Percentiles rank a stretch among this genome's conserved stretches.
These are phyloP conservation scores for Cyprinodon tularosa DNA, from an alignment of 2,113 vertebrate genomes.

Conservation along the genomic window DNA sequence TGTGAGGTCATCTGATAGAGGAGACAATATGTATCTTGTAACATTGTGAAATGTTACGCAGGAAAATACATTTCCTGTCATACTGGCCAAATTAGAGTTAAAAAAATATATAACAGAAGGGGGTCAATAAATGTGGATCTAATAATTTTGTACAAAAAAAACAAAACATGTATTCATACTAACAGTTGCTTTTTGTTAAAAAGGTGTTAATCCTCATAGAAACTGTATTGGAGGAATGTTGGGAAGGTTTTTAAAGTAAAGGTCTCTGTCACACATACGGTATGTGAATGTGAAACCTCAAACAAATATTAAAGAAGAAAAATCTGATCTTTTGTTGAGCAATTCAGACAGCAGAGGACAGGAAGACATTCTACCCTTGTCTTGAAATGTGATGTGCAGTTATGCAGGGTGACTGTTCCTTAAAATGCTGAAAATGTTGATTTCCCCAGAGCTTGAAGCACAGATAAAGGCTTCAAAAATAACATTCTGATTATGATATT, in stretches of 20 bases:
- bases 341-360: conserved; percentile 1
- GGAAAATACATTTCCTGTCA: neutral
- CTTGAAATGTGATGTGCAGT: conserved; percentile 16
- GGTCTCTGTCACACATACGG: conserved; percentile 5
- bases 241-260: conserved; percentile 12
- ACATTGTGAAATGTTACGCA: neutral
- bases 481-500: conserved; percentile 74
- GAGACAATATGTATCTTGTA: neutral
- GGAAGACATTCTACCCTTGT: conserved; percentile 16
- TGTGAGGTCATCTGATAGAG: neutral
- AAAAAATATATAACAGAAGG: neutral
- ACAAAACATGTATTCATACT: too few species aligned
- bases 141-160: neutral
- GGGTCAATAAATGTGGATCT: neutral
- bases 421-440: conserved; percentile 41
- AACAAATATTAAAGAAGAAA: conserved; percentile 21
- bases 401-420: conserved; percentile 11
- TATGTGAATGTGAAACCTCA: conserved; percentile 15
- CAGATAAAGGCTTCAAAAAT: conserved; percentile 59
- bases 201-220: too few species aligned
- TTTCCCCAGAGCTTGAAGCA: conserved; percentile 46
- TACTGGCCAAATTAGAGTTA: neutral
- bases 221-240: neutral
- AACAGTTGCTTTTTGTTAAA: too few species aligned
- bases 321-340: neutral